A percentile compares a stretch with the other conserved stretches of the same genome.
phyloP scores from a whole-genome alignment of 2,888 invertebrate genomes.

The Acleris sparsana region DNA sequence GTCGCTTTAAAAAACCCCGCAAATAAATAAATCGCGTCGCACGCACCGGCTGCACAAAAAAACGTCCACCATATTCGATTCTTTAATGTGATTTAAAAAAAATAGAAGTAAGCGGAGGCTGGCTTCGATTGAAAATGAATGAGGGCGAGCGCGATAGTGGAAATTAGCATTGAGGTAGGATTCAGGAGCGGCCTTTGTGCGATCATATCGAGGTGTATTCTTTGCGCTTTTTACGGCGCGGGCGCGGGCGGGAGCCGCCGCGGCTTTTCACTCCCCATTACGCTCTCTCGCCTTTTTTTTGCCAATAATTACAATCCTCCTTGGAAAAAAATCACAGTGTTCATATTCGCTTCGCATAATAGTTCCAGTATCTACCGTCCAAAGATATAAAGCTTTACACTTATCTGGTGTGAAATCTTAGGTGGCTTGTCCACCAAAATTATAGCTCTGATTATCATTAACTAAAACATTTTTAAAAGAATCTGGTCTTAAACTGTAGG shows the following conservation, averaged over 20 bases:
- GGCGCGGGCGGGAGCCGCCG: slow-evolving; percentile 53
- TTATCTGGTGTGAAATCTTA: not conserved
- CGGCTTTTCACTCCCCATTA: slow-evolving; percentile 74
- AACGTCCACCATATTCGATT: slow-evolving; percentile 81
- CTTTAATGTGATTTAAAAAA: slow-evolving; percentile 83
- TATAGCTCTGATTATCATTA: too few species aligned
- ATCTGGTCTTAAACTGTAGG: not conserved
- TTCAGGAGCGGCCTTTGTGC: slow-evolving; percentile 83
- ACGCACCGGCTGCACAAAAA: slow-evolving; percentile 76
- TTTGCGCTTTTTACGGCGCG: slow-evolving; percentile 82
- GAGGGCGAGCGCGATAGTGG: slow-evolving; percentile 83
- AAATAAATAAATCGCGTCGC: slow-evolving; percentile 84
- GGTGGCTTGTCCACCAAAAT: not conserved
- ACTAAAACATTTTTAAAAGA: too few species aligned
- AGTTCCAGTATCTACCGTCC: not conserved
- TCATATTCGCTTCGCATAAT: slow-evolving; percentile 48
- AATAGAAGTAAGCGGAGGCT: slow-evolving; percentile 78
- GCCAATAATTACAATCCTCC: slow-evolving; percentile 73
- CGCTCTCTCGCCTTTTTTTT: slow-evolving; percentile 77
- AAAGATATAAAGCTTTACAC: not conserved
- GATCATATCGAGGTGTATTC: slow-evolving; percentile 84
- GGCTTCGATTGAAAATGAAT: slow-evolving; percentile 83
- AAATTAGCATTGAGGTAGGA: slow-evolving; percentile 84
- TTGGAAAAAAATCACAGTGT: slow-evolving; percentile 51
- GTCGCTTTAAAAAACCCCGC: slow-evolving; percentile 81